These are phyloP conservation scores for Ferrisia virgata DNA, from an alignment of 2,888 invertebrate genomes.

Conservation along the genomic window DNA sequence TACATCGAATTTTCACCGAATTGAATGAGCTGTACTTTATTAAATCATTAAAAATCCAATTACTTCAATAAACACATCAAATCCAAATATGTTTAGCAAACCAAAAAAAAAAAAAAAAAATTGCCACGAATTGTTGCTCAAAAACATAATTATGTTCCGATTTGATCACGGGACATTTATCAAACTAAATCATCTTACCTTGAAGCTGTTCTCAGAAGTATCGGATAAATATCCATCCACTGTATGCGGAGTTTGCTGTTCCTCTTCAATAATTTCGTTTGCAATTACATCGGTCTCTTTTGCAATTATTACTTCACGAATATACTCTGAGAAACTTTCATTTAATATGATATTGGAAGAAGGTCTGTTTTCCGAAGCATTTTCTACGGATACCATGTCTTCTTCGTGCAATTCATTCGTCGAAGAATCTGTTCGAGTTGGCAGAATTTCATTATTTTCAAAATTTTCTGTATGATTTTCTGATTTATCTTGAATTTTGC, in stretches of 20 bases:
- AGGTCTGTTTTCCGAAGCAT: neutral
- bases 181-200: conserved; percentile 3
- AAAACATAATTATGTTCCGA: too few species aligned
- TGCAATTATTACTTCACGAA: neutral
- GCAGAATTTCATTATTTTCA: too few species aligned
- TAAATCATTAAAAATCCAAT: too few species aligned
- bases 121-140: too few species aligned
- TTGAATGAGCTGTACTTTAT: too few species aligned
- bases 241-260: neutral
- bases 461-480: too few species aligned
- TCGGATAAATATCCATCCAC: neutral
- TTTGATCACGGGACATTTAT: too few species aligned
- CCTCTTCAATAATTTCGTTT: neutral
- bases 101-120: neutral
- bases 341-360: too few species aligned
- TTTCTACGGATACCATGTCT: neutral
- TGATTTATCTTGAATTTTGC: neutral
- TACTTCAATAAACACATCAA: too few species aligned
- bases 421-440: neutral
- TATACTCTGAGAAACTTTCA: neutral
- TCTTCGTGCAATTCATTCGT: neutral
- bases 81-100: too few species aligned
- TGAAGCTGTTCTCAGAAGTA: neutral
- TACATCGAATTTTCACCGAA: too few species aligned
- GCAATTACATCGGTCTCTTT: neutral